Evolutionary conservation across 1,140 invertebrate species (phyloP), one percentile per base, ranked within the genome.

Genomic region (Drosophila hydei): DNA sequence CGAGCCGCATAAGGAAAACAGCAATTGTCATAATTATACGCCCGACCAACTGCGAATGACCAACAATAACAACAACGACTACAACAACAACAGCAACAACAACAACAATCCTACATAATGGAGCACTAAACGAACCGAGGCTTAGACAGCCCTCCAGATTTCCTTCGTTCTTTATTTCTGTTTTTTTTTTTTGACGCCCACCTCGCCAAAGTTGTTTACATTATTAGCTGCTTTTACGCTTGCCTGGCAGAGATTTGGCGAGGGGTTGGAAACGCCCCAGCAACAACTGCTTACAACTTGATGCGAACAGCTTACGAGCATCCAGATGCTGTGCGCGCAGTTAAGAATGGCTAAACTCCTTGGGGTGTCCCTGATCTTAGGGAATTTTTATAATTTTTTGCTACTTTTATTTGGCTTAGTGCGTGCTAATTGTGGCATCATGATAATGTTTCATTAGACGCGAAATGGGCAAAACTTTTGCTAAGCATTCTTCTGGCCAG

Each of bases 21-120:
- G 62, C 74, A 88, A 85, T 85, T 87, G 81, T 79, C 77, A 85
- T 87, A 85, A 87, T 85, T 81, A 85, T 47, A 64, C 83, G 81
- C 81, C 56, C 74, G 77, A 85, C 62, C 81, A 77, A 58, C 55
- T 56, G 47, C 54, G 27, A 76, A 77, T 75, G 77, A 69, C 36
- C 76, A 74, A 64, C 60, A 78, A 69, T 63, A 63, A 55, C 30
- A 43, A 67, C 43, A 54, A 48, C 42, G 42, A 50, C 36, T 72
- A 65, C 36, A 63, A 48, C 47, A 62, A 27, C n/a, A 63, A 55
- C 30, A 43, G 62, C 43, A 54, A 48, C 42, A 45, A 50, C 36
- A 75, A 65, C 36, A 63, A 48, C 47, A 62, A 27, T 42, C 16
- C 38, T 56, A 42, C 30, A 54, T 70, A 62, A 55, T 51, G 36